Evolutionary conservation across 2,888 invertebrate species (phyloP).

Genomic region (Netelia virgata): DNA sequence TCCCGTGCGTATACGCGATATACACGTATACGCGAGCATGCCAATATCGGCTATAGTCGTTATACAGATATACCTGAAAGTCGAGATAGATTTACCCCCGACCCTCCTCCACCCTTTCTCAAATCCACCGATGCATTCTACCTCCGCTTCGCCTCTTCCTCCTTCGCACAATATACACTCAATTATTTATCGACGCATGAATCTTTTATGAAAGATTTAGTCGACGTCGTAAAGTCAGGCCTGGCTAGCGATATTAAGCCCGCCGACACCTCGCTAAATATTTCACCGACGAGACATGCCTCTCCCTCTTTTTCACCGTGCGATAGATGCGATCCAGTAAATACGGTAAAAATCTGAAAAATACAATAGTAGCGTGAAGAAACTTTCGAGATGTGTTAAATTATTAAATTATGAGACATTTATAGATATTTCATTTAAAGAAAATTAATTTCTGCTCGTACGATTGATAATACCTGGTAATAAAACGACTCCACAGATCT

Average conservation of each 20-base stretch:
- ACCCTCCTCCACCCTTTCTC: slow-evolving; percentile 30
- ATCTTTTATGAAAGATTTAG: slow-evolving; percentile 72
- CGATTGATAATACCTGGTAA: too few species aligned
- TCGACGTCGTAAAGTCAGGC: slow-evolving; percentile 69
- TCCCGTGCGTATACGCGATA: slow-evolving; percentile 41
- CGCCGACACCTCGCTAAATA: slow-evolving; percentile 70
- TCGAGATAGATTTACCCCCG: slow-evolving; percentile 44
- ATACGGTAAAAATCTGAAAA: not conserved
- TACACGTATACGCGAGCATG: not conserved
- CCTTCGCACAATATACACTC: slow-evolving; percentile 66
- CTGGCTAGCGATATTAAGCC: slow-evolving; percentile 60
- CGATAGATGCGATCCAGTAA: slow-evolving; percentile 2
- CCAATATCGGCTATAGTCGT: not conserved
- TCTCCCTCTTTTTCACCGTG: slow-evolving; percentile 1
- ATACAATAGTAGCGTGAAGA: not conserved
- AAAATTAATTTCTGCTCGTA: too few species aligned
- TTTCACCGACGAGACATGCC: slow-evolving; percentile 58
- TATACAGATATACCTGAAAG: slow-evolving; percentile 22
- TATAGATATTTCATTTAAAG: not conserved
- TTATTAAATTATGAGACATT: not conserved
- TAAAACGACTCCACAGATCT: too few species aligned
- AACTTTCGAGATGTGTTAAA: not conserved
- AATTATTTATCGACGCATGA: slow-evolving; percentile 73
- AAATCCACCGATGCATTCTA: slow-evolving; percentile 55
- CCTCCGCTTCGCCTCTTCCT: slow-evolving; percentile 27